phyloP scores from a whole-genome alignment of 2,888 invertebrate genomes.

The Bellardia pandia region DNA sequence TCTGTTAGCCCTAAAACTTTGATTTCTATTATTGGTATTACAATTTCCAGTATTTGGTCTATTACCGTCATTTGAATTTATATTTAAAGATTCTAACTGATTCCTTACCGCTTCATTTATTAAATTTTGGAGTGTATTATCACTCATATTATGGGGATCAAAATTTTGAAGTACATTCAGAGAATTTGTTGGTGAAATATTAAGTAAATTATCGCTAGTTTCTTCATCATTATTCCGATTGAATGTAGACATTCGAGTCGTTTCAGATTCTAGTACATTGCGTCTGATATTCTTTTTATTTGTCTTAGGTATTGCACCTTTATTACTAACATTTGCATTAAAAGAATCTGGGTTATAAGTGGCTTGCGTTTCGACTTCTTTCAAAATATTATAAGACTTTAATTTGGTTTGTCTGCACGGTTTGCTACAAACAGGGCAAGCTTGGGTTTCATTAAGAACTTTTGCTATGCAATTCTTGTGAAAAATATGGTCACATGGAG shows the following conservation, averaged over 20 bases:
- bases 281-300: background rate
- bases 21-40: background rate
- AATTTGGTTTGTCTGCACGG: conserved; percentile 17
- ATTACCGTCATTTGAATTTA: background rate
- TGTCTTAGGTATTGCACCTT: background rate
- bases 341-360: background rate
- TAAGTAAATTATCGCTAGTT: background rate
- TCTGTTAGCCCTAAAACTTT: background rate
- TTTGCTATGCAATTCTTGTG: background rate
- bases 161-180: background rate
- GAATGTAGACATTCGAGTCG: background rate
- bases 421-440: conserved; percentile 26
- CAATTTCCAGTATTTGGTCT: too few species aligned
- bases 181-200: background rate
- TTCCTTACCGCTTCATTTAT: conserved; percentile 3
- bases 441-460: conserved; percentile 16
- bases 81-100: background rate
- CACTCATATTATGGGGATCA: background rate
- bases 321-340: background rate
- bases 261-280: background rate
- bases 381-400: conserved; percentile 28
- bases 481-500: conserved; percentile 4
- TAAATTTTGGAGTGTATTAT: background rate
- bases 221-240: background rate
- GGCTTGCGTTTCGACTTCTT: background rate